These are phyloP conservation scores for Drosophila equinoxialis DNA, from an alignment of 1,140 invertebrate species.

Conservation along the genomic window DNA sequence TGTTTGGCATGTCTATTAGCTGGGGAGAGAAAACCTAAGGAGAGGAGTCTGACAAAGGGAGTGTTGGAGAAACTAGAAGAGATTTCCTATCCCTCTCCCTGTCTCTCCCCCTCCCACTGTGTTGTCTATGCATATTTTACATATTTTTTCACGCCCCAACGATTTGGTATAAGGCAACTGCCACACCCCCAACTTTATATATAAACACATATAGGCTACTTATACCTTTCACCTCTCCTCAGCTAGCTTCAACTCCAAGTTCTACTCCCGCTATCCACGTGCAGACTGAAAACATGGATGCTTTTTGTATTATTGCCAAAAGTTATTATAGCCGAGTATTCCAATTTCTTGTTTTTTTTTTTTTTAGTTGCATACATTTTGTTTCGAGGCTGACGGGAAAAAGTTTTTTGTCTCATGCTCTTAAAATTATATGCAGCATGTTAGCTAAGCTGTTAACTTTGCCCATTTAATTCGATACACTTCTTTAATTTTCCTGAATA, in stretches of 20 bases:
- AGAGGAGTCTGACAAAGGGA: neutral
- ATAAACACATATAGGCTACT: slow-evolving; percentile 15
- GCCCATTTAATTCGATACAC: neutral
- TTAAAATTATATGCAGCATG: slow-evolving; percentile 1
- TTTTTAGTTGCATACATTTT: slow-evolving; percentile 58
- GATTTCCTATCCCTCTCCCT: neutral
- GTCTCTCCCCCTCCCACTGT: neutral
- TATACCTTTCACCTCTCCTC: neutral
- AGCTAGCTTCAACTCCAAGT: neutral
- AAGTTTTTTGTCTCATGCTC: slow-evolving; percentile 11
- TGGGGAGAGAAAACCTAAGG: neutral
- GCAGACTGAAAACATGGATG: slow-evolving; percentile 28
- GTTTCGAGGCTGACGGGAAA: slow-evolving; percentile 55
- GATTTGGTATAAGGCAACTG: slow-evolving; percentile 43
- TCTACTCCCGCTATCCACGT: slow-evolving; percentile 23
- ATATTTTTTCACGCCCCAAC: slow-evolving; percentile 50
- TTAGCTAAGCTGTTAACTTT: slow-evolving; percentile 2
- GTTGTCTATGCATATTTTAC: slow-evolving; percentile 45
- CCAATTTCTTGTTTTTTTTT: slow-evolving; percentile 37
- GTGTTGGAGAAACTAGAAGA: neutral
- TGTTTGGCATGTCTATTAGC: slow-evolving; percentile 62
- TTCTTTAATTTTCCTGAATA: too few species aligned
- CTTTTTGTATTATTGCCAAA: slow-evolving; percentile 70
- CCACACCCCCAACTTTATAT: slow-evolving; percentile 1
- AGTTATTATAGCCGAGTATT: slow-evolving; percentile 57